Percentiles rank a stretch among this genome's conserved stretches.
These are phyloP conservation scores for honey bee (Apis mellifera) DNA, from an alignment of 1,140 invertebrate genomes.

Conservation along the genomic window DNA sequence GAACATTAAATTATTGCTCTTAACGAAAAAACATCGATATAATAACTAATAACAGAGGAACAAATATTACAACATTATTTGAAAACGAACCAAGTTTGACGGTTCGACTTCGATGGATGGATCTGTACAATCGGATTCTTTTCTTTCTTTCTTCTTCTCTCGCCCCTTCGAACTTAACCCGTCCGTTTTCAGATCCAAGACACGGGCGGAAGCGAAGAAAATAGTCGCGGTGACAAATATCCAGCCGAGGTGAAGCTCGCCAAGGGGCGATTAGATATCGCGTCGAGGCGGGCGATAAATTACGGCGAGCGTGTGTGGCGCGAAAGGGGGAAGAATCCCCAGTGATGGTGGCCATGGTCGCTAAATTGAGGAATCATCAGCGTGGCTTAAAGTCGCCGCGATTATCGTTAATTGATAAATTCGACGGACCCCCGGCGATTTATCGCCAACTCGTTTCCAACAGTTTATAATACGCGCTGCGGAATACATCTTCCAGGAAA, in stretches of 20 bases:
- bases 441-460: constrained; percentile 56
- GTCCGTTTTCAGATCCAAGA: background rate
- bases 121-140: too few species aligned
- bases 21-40: too few species aligned
- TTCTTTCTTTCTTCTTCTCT: too few species aligned
- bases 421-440: constrained; percentile 58
- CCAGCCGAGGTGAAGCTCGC: constrained; percentile 19
- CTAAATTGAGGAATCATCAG: constrained; percentile 69
- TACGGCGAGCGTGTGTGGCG: constrained; percentile 46
- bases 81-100: too few species aligned
- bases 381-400: constrained; percentile 42
- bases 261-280: constrained; percentile 56
- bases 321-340: constrained; percentile 25
- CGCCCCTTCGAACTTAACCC: too few species aligned
- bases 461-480: constrained; percentile 43
- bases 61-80: too few species aligned
- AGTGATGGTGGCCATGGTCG: constrained; percentile 54
- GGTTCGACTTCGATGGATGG: too few species aligned
- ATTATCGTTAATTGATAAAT: constrained; percentile 71
- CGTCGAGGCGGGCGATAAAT: constrained; percentile 55
- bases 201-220: constrained; percentile 43
- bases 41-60: too few species aligned
- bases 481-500: constrained; percentile 24
- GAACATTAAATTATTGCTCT: too few species aligned
- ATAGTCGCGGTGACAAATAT: constrained; percentile 58